Conservation (phyloP, 2,888 invertebrate genomes). For the Agrochola litura region DNA sequence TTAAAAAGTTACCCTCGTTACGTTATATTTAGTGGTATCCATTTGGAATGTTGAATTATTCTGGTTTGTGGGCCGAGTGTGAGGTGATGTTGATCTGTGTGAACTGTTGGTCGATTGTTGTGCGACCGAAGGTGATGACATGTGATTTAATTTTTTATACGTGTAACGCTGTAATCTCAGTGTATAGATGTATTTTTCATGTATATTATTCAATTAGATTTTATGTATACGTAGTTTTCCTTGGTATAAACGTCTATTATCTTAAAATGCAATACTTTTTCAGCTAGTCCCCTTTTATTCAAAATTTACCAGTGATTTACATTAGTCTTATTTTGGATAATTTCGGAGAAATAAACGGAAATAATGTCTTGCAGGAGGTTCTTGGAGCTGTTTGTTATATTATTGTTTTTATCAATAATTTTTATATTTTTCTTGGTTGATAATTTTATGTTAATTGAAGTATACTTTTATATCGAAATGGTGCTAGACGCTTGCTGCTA, state of each 20-base stretch:
- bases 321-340: conserved; percentile 70
- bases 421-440: conserved; percentile 84
- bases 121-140: conserved; percentile 76
- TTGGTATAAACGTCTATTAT: conserved; percentile 80
- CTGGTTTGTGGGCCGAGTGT: conserved; percentile 75
- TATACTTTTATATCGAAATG: conserved; percentile 89
- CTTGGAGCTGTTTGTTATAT: conserved; percentile 78
- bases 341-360: conserved; percentile 66
- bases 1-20: conserved; percentile 87
- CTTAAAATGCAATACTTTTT: conserved; percentile 83
- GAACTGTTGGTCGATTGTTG: conserved; percentile 61
- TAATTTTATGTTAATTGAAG: conserved; percentile 87
- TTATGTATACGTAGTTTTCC: conserved; percentile 82
- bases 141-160: conserved; percentile 87
- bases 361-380: conserved; percentile 67
- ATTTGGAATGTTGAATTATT: conserved; percentile 74
- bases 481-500: conserved; percentile 88
- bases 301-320: conserved; percentile 83
- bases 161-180: conserved; percentile 84
- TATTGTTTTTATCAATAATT: conserved; percentile 79
- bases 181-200: conserved; percentile 81
- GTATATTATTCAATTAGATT: conserved; percentile 81
- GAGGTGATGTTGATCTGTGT: conserved; percentile 64
- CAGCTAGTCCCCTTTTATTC: conserved; percentile 85
- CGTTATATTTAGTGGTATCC: conserved; percentile 78